These are phyloP conservation scores for Glossosoma conforme DNA, from an alignment of 1,140 invertebrate species.

Conservation along the genomic window DNA sequence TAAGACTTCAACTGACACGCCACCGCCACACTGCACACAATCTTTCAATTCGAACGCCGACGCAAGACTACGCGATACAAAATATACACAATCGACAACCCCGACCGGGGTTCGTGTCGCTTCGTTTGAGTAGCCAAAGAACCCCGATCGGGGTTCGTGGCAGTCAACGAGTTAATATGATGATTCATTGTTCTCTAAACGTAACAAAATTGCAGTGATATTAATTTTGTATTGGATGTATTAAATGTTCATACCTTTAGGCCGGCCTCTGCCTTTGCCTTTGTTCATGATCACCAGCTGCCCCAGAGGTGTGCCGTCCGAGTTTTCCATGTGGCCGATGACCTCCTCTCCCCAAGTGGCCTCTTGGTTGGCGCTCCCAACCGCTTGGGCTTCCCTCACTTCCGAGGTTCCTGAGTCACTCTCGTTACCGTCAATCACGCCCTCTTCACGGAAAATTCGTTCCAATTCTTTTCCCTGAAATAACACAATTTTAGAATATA, in stretches of 20 bases:
- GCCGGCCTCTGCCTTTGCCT: conserved; percentile 50
- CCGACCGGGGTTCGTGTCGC: no score
- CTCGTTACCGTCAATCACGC: conserved; percentile 61
- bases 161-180: no score
- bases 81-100: no score
- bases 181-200: background rate
- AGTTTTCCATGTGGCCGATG: conserved; percentile 62
- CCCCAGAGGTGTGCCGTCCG: conserved; percentile 54
- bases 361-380: conserved; percentile 20
- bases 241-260: conserved; percentile 42
- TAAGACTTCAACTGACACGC: no score
- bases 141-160: no score
- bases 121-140: no score
- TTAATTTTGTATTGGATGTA: background rate
- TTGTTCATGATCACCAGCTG: conserved; percentile 58
- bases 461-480: conserved; percentile 66
- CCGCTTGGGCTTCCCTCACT: conserved; percentile 18
- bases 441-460: conserved; percentile 66
- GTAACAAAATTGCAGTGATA: background rate
- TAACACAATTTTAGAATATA: background rate
- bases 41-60: no score
- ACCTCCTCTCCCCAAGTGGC: conserved; percentile 45
- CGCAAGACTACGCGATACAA: no score
- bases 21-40: no score
- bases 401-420: conserved; percentile 37